These are phyloP conservation scores for Ranitomeya variabilis DNA, from an alignment of 2,113 vertebrate species.

Conservation along the genomic window DNA sequence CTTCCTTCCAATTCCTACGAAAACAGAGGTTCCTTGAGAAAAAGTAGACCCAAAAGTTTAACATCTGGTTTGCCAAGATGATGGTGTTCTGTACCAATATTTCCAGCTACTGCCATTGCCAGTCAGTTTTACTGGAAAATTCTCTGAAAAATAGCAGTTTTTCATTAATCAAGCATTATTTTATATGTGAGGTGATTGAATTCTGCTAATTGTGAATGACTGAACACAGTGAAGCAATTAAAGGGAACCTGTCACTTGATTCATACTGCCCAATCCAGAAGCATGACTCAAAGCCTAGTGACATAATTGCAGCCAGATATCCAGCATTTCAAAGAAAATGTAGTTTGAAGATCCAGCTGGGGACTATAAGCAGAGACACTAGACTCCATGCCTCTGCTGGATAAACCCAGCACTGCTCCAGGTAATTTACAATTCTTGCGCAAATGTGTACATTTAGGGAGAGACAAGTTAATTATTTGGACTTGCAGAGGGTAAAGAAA, in stretches of 20 bases:
- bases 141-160: constrained; percentile 32
- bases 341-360: no score
- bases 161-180: neutral
- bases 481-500: no score
- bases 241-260: neutral
- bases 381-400: no score
- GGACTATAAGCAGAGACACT: no score
- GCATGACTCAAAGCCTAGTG: no score
- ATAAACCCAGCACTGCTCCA: no score
- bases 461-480: no score
- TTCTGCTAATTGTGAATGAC: neutral
- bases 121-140: neutral
- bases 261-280: no score
- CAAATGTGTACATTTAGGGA: no score
- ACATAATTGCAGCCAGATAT: no score
- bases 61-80: neutral
- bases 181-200: neutral
- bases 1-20: constrained; percentile 36
- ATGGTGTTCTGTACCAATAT: constrained; percentile 5
- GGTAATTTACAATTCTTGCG: no score
- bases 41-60: constrained; percentile 45
- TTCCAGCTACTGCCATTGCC: constrained; percentile 3
- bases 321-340: no score
- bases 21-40: constrained; percentile 59
- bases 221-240: neutral